Base-by-base conservation (phyloP, 2,888 invertebrate genomes). In the Polydrusus pterygomalis region DNA sequence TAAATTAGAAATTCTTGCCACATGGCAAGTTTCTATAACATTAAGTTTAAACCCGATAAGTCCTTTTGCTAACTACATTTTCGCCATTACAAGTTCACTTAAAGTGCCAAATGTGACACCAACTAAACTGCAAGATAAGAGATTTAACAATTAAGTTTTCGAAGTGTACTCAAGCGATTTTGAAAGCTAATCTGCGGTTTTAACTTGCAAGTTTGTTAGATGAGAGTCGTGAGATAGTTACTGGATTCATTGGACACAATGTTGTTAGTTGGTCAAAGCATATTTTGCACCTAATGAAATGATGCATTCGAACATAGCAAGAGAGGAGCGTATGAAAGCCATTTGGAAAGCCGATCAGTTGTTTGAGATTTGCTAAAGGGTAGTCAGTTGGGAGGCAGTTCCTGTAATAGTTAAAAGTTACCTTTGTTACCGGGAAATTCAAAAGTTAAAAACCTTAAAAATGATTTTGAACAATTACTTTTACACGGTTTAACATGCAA, bases 81-180 rank as follows among this genome's bases (percentile, higher is more conserved):
- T 18, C 38, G 38, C 17, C 38, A 60, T 60, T 60, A 56, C 34
- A 38, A 60, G 58, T 60, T 60, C 58, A 60, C 38, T 60, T 60
- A 60, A 38, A 60, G 58, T 60, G 58, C 58, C 58, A 60, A 60
- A 60, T 60, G 58, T 60, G 58, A 60, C 58, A 60, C 58, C 58
- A 60, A 60, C 58, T 60, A 60, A 60, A 60, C 58, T 60, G 58
- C 58, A 60, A 60, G 58, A 60, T 60, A 60, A 60, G 58, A 38
- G 58, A 60, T 60, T 60, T 60, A 60, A 60, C 58, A 60, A 60
- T 60, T 60, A 60, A 60, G 58, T 60, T 60, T 60, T 60, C 58
- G 30, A 38, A 60, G 58, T 60, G 58, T 60, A 38, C 58, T 60
- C 58, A 9, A 60, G 58, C 58, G 38, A 38, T 60, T 56, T 38